Evolutionary conservation across 1,140 invertebrate species (phyloP), one percentile per base, ranked within the genome.

Genomic region (Drosophila ogumai): DNA sequence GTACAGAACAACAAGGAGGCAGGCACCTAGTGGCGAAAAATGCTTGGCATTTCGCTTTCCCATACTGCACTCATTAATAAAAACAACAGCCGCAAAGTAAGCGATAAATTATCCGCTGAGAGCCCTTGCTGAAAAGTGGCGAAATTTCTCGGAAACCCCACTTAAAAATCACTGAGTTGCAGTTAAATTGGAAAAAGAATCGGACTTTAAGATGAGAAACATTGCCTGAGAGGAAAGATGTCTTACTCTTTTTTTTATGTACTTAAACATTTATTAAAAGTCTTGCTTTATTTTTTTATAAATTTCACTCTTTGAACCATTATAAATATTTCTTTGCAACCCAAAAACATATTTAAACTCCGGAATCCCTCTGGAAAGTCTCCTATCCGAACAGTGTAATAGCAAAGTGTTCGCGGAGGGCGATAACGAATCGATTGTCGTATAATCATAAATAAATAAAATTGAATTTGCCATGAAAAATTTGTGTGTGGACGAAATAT

Each of bases 361-460:
- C 5, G 15, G 19, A 22, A 10, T 9, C 17, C 31, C 8, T 36
- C 50, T 36, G 17, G 31, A 38, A 55, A 55, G n/a, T 38, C 52
- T 36, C 13, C 34, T 8, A 50, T n/a, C 57, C 44, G 36, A 44
- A 25, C 66, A 32, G 31, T 12, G 38, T 36, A 36, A 52, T 3
- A 22, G n/a, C 22, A 49, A 17, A 12, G 10, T 13, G 36, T 22
- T 47, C 46, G 40, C 46, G 43, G n/a, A 47, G 34, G 36, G 52
- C 38, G 34, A 71, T 71, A 77, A 77, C 57, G 58, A 65, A 84
- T 90, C 73, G 67, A 74, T 78, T 90, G 85, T 87, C 85, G 85
- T 81, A 88, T 88, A 81, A 87, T 90, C 80, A 90, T 90, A 87
- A 87, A 87, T 87, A 87, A 87, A 87, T 80, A 84, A 87, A 87